Percentiles rank a stretch among this genome's conserved stretches.
phyloP scores from a whole-genome alignment of 53 echinoderm and acorn worm species.

The Glandiceps talaboti region DNA sequence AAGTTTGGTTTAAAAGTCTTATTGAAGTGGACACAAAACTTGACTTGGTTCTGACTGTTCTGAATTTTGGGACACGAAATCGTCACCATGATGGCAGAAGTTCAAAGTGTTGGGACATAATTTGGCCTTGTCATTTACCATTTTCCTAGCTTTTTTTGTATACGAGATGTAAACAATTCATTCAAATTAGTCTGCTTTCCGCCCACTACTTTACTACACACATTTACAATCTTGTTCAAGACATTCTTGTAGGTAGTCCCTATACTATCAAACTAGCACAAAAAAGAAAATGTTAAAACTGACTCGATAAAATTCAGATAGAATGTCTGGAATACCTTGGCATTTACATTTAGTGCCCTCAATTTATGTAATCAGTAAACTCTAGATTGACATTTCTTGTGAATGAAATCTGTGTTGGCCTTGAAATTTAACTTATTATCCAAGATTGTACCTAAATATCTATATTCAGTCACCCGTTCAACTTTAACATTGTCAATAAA shows the following conservation, averaged over 20 bases:
- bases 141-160: neutral
- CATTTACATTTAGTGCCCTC: neutral
- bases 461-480: neutral
- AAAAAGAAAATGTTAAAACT: neutral
- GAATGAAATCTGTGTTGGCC: neutral
- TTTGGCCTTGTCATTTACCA: neutral
- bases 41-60: neutral
- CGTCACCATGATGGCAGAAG: neutral
- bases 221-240: neutral
- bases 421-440: neutral
- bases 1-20: neutral
- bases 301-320: neutral
- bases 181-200: neutral
- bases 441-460: neutral
- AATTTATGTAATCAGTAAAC: neutral
- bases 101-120: neutral
- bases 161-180: neutral
- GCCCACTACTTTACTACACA: neutral
- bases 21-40: neutral
- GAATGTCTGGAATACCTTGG: neutral
- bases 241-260: neutral
- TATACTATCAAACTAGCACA: neutral
- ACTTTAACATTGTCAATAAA: neutral
- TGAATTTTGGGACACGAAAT: neutral
- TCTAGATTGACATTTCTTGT: neutral